Conservation (phyloP, 1,140 invertebrate species). For the Myzus persicae region DNA sequence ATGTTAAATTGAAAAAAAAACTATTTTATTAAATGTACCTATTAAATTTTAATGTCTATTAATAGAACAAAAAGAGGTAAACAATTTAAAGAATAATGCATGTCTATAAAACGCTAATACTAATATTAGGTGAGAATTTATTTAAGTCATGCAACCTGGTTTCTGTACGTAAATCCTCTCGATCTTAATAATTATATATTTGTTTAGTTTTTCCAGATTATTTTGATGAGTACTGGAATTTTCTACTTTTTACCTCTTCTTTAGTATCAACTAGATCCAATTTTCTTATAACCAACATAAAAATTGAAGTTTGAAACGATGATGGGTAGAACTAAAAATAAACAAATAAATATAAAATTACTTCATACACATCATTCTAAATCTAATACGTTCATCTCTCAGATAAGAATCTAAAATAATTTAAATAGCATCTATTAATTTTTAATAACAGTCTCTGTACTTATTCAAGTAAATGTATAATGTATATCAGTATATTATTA, state of each 20-base stretch:
- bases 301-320: background rate
- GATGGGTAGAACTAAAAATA: background rate
- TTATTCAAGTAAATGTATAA: background rate
- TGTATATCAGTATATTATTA: background rate
- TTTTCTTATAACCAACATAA: background rate
- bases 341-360: background rate
- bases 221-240: background rate
- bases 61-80: background rate
- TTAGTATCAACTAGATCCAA: background rate
- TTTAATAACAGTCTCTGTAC: background rate
- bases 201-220: background rate
- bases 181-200: too few species aligned
- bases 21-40: background rate
- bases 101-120: too few species aligned
- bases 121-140: too few species aligned
- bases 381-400: background rate
- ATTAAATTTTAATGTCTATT: background rate
- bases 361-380: background rate
- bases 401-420: background rate
- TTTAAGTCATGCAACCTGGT: background rate
- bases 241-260: background rate
- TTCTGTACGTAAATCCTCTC: background rate
- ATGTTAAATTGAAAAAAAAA: background rate
- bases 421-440: too few species aligned
- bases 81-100: background rate